Conservation (phyloP, 2,888 invertebrate species). For the Biston betularia region DNA sequence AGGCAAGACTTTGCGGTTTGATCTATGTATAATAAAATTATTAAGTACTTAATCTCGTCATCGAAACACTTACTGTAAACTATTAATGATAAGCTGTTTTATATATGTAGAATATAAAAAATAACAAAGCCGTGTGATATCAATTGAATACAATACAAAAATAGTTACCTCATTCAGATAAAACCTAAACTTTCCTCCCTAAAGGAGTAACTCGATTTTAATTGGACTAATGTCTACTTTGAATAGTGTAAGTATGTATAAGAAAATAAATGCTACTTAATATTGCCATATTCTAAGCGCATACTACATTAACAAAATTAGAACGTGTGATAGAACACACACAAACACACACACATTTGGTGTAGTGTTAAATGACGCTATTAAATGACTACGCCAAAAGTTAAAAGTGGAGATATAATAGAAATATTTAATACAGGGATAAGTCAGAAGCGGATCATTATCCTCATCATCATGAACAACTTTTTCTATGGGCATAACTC, state of each 20-base stretch:
- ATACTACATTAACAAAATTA: conserved; percentile 15
- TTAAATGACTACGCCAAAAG: too few relatives aligned
- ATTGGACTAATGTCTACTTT: conserved; percentile 7
- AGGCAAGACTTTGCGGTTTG: background rate
- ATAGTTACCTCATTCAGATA: conserved; percentile 67
- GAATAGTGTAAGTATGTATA: conserved; percentile 15
- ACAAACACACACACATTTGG: too few relatives aligned
- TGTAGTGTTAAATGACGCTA: too few relatives aligned
- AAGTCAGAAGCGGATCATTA: too few relatives aligned
- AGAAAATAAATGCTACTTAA: conserved; percentile 20
- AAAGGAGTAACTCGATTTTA: conserved; percentile 17
- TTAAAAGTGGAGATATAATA: too few relatives aligned
- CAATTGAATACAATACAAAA: conserved; percentile 61
- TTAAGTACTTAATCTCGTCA: conserved; percentile 20
- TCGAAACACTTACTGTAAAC: conserved; percentile 29
- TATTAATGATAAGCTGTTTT: conserved; percentile 45
- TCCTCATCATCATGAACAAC: too few relatives aligned
- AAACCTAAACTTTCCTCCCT: conserved; percentile 15
- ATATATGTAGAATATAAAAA: conserved; percentile 21
- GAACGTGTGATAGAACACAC: too few relatives aligned
- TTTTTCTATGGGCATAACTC: too few relatives aligned
- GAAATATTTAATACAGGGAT: too few relatives aligned
- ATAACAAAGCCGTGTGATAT: conserved; percentile 71
- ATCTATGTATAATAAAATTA: background rate
- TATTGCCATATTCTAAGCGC: conserved; percentile 23